phyloP scores from a whole-genome alignment of 2,113 vertebrate species.

The Cyprinodon brontotheroides region DNA sequence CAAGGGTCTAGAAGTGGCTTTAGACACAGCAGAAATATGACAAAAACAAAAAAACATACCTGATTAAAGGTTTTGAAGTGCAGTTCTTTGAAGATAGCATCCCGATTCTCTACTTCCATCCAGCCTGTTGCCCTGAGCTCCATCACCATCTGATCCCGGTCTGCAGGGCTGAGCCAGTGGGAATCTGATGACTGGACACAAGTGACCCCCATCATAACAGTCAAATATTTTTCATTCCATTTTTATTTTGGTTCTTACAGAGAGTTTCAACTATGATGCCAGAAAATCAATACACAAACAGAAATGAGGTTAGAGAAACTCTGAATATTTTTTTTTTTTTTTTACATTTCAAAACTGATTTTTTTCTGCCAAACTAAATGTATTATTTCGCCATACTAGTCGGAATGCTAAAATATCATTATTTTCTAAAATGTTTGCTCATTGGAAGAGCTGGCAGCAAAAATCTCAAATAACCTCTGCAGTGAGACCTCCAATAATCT shows the following conservation, averaged over 20 bases:
- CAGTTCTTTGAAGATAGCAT: constrained; percentile 96
- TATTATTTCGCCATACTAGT: neutral
- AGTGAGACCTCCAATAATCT: neutral
- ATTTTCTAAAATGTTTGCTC: neutral
- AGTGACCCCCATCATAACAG: neutral
- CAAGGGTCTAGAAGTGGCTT: neutral
- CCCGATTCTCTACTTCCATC: constrained; percentile 85
- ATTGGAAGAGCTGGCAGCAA: no score
- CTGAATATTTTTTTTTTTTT: neutral
- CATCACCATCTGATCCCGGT: constrained; percentile 84
- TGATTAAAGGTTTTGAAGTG: constrained; percentile 93
- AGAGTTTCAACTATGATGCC: neutral
- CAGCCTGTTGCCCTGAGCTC: constrained; percentile 90
- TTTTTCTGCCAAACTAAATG: neutral
- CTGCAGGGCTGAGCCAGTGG: constrained; percentile 85
- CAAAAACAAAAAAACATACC: constrained; percentile 65
- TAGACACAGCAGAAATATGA: neutral
- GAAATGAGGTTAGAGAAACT: neutral
- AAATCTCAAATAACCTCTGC: neutral
- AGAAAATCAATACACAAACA: neutral
- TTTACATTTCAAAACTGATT: neutral
- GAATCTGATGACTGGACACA: constrained; percentile 83
- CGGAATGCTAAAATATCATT: neutral
- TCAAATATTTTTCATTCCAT: neutral
- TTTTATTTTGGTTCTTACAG: no score